These are phyloP conservation scores for Dicranocentrus wangi DNA, from an alignment of 2,888 invertebrate genomes.

Conservation along the genomic window DNA sequence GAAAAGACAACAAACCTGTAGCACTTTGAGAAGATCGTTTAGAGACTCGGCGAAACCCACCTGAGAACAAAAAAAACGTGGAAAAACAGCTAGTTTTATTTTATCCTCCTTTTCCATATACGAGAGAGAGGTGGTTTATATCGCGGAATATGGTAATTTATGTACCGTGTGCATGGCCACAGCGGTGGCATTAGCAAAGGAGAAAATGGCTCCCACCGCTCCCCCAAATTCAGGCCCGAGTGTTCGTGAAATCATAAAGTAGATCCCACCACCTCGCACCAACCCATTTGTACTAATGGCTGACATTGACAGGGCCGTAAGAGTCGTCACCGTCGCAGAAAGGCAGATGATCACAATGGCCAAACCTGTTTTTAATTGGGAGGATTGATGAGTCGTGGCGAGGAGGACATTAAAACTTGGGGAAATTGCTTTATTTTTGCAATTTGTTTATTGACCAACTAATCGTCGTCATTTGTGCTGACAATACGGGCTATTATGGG, in stretches of 20 bases:
- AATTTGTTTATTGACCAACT: neutral
- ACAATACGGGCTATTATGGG: neutral
- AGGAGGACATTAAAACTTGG: neutral
- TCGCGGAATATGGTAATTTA: too few relatives aligned
- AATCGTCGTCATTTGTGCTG: neutral
- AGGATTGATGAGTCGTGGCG: slow-evolving; percentile 34
- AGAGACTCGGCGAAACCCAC: slow-evolving; percentile 80
- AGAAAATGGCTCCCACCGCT: slow-evolving; percentile 80
- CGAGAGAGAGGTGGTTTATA: too few relatives aligned
- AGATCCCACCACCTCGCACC: slow-evolving; percentile 72
- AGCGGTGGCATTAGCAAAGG: slow-evolving; percentile 80
- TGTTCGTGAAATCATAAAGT: slow-evolving; percentile 73
- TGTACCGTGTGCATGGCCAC: slow-evolving; percentile 80
- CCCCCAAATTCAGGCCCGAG: slow-evolving; percentile 77
- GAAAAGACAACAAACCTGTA: slow-evolving; percentile 63
- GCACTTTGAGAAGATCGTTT: slow-evolving; percentile 76
- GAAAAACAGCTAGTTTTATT: too few relatives aligned
- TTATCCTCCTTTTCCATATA: too few relatives aligned
- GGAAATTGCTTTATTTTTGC: slow-evolving; percentile 49
- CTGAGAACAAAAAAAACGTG: too few relatives aligned
- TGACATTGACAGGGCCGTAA: slow-evolving; percentile 71
- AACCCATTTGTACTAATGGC: slow-evolving; percentile 69
- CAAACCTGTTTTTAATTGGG: slow-evolving; percentile 65
- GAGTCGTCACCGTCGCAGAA: slow-evolving; percentile 72
- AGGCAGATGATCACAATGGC: slow-evolving; percentile 72